Conservation (phyloP, 1,140 invertebrate genomes). For the Onthophagus taurus region DNA sequence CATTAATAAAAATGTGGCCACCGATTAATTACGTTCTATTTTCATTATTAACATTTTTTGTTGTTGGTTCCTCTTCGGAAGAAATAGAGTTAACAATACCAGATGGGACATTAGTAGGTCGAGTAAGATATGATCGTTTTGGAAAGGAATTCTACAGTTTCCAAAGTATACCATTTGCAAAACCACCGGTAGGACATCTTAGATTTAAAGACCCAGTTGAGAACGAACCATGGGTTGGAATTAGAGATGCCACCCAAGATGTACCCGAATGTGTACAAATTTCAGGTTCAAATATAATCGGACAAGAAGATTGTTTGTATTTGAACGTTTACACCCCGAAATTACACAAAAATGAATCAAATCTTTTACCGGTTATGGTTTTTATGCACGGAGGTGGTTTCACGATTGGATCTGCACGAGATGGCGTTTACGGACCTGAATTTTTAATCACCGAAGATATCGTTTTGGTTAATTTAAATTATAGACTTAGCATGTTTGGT, state of each 20-base stretch:
- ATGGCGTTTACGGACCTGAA: conserved; percentile 46
- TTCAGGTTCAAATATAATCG: too few species aligned
- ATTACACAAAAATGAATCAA: too few species aligned
- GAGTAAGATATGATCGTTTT: too few species aligned
- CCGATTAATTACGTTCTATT: too few species aligned
- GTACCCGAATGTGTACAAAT: too few species aligned
- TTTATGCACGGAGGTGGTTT: conserved; percentile 59
- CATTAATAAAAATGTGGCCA: too few species aligned
- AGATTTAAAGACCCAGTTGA: conserved; percentile 37
- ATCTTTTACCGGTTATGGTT: conserved; percentile 54
- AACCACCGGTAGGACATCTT: conserved; percentile 17
- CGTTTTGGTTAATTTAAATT: conserved; percentile 41
- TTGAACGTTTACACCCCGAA: too few species aligned
- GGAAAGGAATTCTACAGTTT: conserved; percentile 19
- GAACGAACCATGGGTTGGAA: conserved; percentile 44
- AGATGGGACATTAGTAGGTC: too few species aligned
- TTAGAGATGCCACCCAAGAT: conserved; percentile 42
- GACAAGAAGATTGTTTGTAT: conserved; percentile 70
- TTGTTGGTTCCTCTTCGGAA: too few species aligned
- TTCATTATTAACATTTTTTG: too few species aligned
- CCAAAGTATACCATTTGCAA: conserved; percentile 19
- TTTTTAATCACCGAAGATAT: conserved; percentile 50
- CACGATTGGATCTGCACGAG: conserved; percentile 43
- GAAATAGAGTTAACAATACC: too few species aligned
- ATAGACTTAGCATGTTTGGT: conserved; percentile 41